Evolutionary conservation across 2,888 invertebrate genomes (phyloP).

Genomic region (Hoplodrina ambigua): DNA sequence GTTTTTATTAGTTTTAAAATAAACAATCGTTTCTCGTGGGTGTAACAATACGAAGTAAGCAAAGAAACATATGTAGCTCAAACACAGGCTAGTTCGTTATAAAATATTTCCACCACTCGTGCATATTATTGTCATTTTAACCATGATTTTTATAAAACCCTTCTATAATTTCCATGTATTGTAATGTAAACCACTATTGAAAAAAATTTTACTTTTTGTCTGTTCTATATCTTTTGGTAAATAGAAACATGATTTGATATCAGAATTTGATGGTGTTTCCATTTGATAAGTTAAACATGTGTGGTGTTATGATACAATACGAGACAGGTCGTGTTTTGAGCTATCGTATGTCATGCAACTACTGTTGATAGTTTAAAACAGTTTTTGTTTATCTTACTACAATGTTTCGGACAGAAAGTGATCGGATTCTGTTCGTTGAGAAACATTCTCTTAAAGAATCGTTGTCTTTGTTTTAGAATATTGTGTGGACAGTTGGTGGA

Average conservation of each 20-base stretch:
- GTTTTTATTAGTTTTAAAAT: slow-evolving; percentile 76
- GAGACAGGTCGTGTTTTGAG: slow-evolving; percentile 40
- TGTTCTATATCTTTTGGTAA: background rate
- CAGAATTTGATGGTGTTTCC: slow-evolving; percentile 53
- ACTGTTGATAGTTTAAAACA: slow-evolving; percentile 35
- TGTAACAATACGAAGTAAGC: slow-evolving; percentile 92
- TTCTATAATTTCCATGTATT: too few species aligned
- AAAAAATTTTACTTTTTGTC: too few species aligned
- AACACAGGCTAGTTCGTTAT: slow-evolving; percentile 90
- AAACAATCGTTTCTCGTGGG: slow-evolving; percentile 90
- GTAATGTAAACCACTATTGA: too few species aligned
- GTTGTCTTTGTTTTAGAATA: too few species aligned
- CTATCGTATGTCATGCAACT: slow-evolving; percentile 51
- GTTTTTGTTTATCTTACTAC: slow-evolving; percentile 46
- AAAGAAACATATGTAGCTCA: slow-evolving; percentile 91
- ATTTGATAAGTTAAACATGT: slow-evolving; percentile 39
- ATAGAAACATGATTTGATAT: slow-evolving; percentile 27
- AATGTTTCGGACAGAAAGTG: slow-evolving; percentile 48
- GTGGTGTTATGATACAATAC: slow-evolving; percentile 58
- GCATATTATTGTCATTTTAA: slow-evolving; percentile 82
- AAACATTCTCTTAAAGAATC: background rate
- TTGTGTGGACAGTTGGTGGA: background rate
- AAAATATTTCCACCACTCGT: slow-evolving; percentile 93
- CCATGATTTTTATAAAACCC: background rate
- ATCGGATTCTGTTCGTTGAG: slow-evolving; percentile 7